Evolutionary conservation across 2,888 invertebrate genomes (phyloP), one percentile per base, ranked within the genome.

Genomic region (Syrista parreyssii): DNA sequence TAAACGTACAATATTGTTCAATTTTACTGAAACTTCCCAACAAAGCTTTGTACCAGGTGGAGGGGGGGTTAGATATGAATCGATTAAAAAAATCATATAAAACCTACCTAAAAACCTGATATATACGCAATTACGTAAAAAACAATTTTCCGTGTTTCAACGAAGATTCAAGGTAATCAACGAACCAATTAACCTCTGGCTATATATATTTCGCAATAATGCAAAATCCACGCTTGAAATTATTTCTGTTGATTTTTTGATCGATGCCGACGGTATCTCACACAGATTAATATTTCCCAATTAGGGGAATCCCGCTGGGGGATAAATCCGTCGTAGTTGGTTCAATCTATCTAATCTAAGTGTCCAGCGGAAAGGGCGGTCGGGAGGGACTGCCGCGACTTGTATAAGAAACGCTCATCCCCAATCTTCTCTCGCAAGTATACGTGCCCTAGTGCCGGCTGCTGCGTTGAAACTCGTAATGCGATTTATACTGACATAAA

Each of bases 401-500:
- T 55, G 55, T 55, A 55, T 71, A 71, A 71, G 71, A 71, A 33
- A 71, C 71, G 32, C n/a, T 71, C 71, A 31, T 33, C 33, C 71
- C 71, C 71, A 23, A 71, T 71, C 71, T 31, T 71, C 71, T 23
- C 32, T 12, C 12, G 71, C 3, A 9, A 31, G 31, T 71, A 71
- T 71, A 71, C 31, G 71, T 12, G 33, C 23, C 55, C 40, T 9
- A 55, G 55, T 23, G 55, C 71, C 71, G 71, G 71, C 31, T 71
- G 71, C 71, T 71, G 31, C 71, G 71, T 33, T 31, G 33, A 71
- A 71, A 33, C 31, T 33, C 71, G 35, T 74, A 74, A 74, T 74
- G 15, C 74, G 74, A 74, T 74, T 74, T 35, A 40, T 23, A 74
- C 74, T 34, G 74, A 74, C 74, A 34, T 74, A 74, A 34, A 74